Base-by-base conservation (phyloP, 53 echinoderm and acorn worm species). In the Arbacia lixula region DNA sequence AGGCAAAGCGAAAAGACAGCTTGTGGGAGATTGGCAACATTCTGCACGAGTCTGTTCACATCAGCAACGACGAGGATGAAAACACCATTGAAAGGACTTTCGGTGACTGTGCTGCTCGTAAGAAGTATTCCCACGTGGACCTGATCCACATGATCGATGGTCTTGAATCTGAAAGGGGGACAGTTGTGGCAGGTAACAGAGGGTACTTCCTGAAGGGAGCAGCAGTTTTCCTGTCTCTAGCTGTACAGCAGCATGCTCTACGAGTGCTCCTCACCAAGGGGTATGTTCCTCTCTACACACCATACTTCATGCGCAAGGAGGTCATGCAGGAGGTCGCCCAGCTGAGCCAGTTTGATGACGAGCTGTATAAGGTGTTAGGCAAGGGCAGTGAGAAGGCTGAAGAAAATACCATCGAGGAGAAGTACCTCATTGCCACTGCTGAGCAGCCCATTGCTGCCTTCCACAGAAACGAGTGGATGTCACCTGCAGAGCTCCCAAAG, bases 11-110 rank as follows among this genome's bases (percentile, higher is more conserved):
- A n/a, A 92, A 89, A 67, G 91, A 85, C n/a, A 99, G 87, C 67
- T 85, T 92, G 29, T 88, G 88, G 94, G 99, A 99, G 84, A 92
- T 99, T 12, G 94, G 85, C 76, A 99, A 99, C 49, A 43, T 92
- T 27, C 88, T 99, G 5, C 99, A 99, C 82, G 92, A 94, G 27
- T 90, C 92, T 12, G 92, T 92, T 35, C 38, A 84, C 57, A 85
- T 99, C 56, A 99, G 99, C 85, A 99, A 92, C 61, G 99, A 99
- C 87, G 99, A 99, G 99, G 99, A 99, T 79, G 99, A 99, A 35
- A 99, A 99, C 41, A 85, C 85, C 32, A 71, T 94, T 16, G 94
- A 94, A 30, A 90, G 92, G 41, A 94, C 71, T 12, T 61, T 85
- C 35, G 99, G 99, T 35, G 89, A 99, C 54, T 90, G 92, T 46